These are phyloP conservation scores for Ptycholaimellus sp. DNA, from an alignment of 2,888 invertebrate species.

Conservation along the genomic window DNA sequence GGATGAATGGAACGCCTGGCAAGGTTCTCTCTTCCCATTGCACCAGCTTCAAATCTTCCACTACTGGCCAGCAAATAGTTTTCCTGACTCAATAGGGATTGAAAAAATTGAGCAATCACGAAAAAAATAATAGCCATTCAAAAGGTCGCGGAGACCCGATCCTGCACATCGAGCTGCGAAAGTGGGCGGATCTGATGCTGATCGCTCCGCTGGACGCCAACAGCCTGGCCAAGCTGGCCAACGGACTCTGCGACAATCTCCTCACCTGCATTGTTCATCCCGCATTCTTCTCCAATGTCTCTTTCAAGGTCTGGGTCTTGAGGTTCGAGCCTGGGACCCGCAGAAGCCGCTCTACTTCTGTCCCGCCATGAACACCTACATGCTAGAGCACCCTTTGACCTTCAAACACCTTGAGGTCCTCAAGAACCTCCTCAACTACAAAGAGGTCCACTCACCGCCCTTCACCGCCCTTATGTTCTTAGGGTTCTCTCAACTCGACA, in stretches of 20 bases:
- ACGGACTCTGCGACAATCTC: constrained; percentile 69
- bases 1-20: constrained; percentile 67
- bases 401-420: constrained; percentile 40
- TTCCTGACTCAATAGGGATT: too few species aligned
- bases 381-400: constrained; percentile 65
- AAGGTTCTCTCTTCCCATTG: too few species aligned
- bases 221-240: constrained; percentile 70
- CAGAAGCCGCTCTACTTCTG: constrained; percentile 57
- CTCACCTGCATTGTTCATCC: constrained; percentile 29
- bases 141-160: constrained; percentile 74
- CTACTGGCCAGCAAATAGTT: too few species aligned
- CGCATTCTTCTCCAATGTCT: neutral
- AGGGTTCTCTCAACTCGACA: too few species aligned
- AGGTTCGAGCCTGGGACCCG: constrained; percentile 59
- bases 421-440: constrained; percentile 44
- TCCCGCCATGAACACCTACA: constrained; percentile 92
- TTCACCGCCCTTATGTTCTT: too few species aligned
- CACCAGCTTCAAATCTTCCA: too few species aligned
- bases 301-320: neutral
- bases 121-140: too few species aligned
- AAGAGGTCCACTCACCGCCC: too few species aligned
- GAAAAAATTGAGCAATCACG: too few species aligned
- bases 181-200: constrained; percentile 76
- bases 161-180: constrained; percentile 48
- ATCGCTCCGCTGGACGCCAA: constrained; percentile 91